Conservation (phyloP, 2,797 vertebrate genomes). For the Arrhamphus sclerolepis region DNA sequence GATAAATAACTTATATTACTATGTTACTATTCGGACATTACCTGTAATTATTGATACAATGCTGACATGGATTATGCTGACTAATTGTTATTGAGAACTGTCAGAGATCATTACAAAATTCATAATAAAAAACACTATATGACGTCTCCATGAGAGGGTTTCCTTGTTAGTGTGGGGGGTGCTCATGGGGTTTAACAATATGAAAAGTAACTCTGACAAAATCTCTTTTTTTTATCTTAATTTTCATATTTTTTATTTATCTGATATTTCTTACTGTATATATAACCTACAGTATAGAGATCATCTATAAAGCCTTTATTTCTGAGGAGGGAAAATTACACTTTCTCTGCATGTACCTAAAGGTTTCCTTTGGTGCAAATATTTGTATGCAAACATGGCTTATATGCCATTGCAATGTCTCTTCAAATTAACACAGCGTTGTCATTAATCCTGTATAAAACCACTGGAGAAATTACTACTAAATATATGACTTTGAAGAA, state of each 20-base stretch:
- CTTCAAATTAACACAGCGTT: too few relatives aligned
- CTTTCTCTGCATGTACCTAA: too few relatives aligned
- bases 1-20: slow-evolving; percentile 82
- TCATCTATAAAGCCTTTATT: too few relatives aligned
- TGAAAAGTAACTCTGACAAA: background rate
- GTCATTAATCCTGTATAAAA: too few relatives aligned
- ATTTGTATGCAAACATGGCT: too few relatives aligned
- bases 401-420: too few relatives aligned
- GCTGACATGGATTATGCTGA: slow-evolving; percentile 79
- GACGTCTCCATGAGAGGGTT: slow-evolving; percentile 65
- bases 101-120: slow-evolving; percentile 82
- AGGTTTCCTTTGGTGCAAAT: too few relatives aligned
- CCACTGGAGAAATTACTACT: too few relatives aligned
- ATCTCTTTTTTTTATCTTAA: background rate
- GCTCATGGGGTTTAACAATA: background rate
- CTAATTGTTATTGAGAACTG: slow-evolving; percentile 81
- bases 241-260: background rate
- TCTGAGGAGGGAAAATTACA: too few relatives aligned
- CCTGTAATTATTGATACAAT: slow-evolving; percentile 81
- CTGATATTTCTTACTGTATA: too few relatives aligned
- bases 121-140: slow-evolving; percentile 87
- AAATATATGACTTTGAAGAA: too few relatives aligned
- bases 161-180: slow-evolving; percentile 20
- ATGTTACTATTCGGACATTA: slow-evolving; percentile 80
- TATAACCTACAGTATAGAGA: too few relatives aligned